Evolutionary conservation across 2,888 invertebrate species (phyloP), one percentile per base, ranked within the genome.

Genomic region (Acronicta psi): DNA sequence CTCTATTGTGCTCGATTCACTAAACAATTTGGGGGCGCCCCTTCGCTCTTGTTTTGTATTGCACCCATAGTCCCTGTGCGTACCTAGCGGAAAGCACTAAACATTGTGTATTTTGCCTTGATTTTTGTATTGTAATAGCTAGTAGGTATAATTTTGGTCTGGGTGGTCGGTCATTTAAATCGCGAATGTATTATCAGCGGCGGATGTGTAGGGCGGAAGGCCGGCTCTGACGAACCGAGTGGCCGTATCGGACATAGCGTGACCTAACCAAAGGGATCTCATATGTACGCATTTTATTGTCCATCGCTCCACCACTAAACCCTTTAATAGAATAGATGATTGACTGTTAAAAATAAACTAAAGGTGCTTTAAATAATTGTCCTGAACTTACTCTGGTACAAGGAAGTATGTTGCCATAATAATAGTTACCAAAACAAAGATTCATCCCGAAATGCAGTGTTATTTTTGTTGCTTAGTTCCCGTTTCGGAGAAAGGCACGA

Each of bases 401-500:
- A 83, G 78, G 75, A 67, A 73, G 75, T 71, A 69, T 68, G 81
- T 81, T 86, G 82, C 77, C 79, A 83, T 89, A 85, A 84, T 87
- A 86, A 85, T 87, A 86, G 85, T 86, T 82, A 84, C 83, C 84
- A 88, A 89, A 91, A 90, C 88, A 91, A 91, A 92, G 92, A 91
- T 87, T 88, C 89, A 90, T 91, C 92, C 91, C 91, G 84, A 91
- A 92, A 89, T 84, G 87, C 80, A 78, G 78, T 83, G 89, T 89
- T 93, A 92, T 93, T 94, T 93, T 92, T 87, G 92, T 92, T 93
- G 89, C 86, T 83, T 89, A 89, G 89, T 88, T 88, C 88, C 88
- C 87, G 88, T 86, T 93, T 93, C 90, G 88, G 90, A 91, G 93
- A 92, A 91, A 84, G 86, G 86, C 80, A 81, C 79, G 73, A 83